Base-by-base conservation (phyloP, 1,140 invertebrate species). In the Trichogramma pretiosum region DNA sequence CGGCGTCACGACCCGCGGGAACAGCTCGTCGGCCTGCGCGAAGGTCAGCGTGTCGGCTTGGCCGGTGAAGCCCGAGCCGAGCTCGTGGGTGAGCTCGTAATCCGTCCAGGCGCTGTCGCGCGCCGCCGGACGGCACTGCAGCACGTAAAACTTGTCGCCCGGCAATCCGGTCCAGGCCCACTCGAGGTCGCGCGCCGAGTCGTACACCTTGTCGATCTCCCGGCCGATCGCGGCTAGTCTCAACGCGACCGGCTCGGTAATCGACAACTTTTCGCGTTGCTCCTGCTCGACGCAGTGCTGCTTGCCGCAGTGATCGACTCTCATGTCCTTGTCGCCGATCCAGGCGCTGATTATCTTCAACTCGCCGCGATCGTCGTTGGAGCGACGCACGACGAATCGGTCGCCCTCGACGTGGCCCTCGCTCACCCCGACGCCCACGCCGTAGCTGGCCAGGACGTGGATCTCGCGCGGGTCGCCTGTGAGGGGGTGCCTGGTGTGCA, bases 361-460 rank as follows among this genome's bases (percentile, higher is more conserved):
- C n/a, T n/a, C n/a, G n/a, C n/a, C n/a, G n/a, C n/a, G n/a, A n/a
- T n/a, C n/a, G n/a, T n/a, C n/a, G n/a, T n/a, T n/a, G n/a, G n/a
- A n/a, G n/a, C n/a, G n/a, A n/a, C n/a, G n/a, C n/a, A n/a, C n/a
- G n/a, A n/a, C n/a, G n/a, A n/a, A n/a, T n/a, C n/a, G n/a, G n/a
- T n/a, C n/a, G n/a, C n/a, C n/a, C n/a, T n/a, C n/a, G n/a, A n/a
- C n/a, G n/a, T n/a, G n/a, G n/a, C n/a, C n/a, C n/a, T n/a, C n/a
- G n/a, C n/a, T n/a, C n/a, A n/a, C n/a, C n/a, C n/a, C n/a, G n/a
- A 91, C 87, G 52, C 88, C 88, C 3, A 89, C 66, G 0, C 88
- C 88, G 69, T 81, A 86, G 65, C 89, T 87, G 1, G 85, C 82
- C 13, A 85, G 86, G 41, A 92, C 79, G 13, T 81, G 65, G 33